Percentiles rank a stretch among this genome's conserved stretches.
phyloP scores from a whole-genome alignment of 2,888 invertebrate genomes.

The Allacma fusca region DNA sequence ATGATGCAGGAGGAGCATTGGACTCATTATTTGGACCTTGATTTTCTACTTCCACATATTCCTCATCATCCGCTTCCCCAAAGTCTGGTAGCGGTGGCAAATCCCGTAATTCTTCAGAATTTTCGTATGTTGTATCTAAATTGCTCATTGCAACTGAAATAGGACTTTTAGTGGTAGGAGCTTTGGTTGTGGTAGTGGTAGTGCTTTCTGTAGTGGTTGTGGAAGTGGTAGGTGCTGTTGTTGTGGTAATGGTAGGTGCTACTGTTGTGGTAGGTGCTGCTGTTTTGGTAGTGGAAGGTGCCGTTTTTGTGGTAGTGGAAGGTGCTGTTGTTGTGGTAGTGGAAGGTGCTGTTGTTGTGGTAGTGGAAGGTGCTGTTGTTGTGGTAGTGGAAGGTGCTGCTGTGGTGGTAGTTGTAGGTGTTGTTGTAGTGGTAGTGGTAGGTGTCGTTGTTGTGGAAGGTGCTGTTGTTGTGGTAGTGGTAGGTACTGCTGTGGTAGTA shows the following conservation, averaged over 20 bases:
- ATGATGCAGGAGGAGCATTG: background rate
- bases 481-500: no score
- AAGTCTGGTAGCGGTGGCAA: conserved; percentile 21
- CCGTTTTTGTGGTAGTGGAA: background rate
- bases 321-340: background rate
- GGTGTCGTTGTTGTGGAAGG: no score
- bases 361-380: background rate
- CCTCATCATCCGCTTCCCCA: background rate
- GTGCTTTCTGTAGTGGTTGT: conserved; percentile 18
- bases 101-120: conserved; percentile 16
- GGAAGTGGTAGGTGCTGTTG: background rate
- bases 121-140: no score
- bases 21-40: no score
- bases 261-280: background rate
- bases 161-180: background rate
- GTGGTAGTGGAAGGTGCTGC: no score
- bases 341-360: background rate
- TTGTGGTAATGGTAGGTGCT: background rate
- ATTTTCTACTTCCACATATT: background rate
- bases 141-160: background rate
- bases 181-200: background rate
- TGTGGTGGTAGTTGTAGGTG: no score
- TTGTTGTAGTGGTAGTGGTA: no score
- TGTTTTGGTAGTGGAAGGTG: background rate
- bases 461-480: background rate